Base-by-base conservation (phyloP, 1,140 invertebrate genomes). In the Lamellibrachia luymesi region DNA sequence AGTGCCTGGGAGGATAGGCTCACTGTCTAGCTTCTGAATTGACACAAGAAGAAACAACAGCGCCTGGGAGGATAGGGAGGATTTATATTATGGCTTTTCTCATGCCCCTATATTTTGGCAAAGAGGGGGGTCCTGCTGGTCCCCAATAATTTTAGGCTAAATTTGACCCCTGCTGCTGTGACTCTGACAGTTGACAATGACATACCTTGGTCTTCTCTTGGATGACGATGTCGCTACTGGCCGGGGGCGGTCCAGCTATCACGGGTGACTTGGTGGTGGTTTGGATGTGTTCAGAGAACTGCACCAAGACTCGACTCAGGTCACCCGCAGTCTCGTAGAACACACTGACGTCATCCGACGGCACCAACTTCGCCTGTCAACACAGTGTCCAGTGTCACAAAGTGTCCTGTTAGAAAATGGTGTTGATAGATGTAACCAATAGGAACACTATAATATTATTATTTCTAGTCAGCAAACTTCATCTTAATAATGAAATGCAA, bases 291-390 rank as follows among this genome's bases (percentile, higher is more conserved):
- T 96, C 95, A 4, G 93, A 93, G 94, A 95, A 96, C 51, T 95
- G 93, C 17, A 93, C 90, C 50, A 96, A 94, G 92, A 96, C 94
- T 6, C 94, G 93, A 2, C 80, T 93, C 13, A 96, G 94, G 27
- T 95, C 94, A 90, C 93, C 91, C 10, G 94, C 92, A 38, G 95
- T 97, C 51, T 97, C 96, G 95, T 98, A 99, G 95, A 98, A 99
- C 80, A 99, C 98, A 64, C 97, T 97, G 50, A 99, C 98, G 93
- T 98, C 97, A 97, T 99, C 99, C 13, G 98, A 98, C 0, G 99
- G 98, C 38, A 99, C 98, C 22, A 99, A 97, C 95, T 98, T 97
- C 2, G 98, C 99, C 96, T 97, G 94, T 13, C 94, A 94, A 93
- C 51, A 80, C 51, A 92, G 91, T 90, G 38, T 51, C 27, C 64